A percentile compares a stretch with the other conserved stretches of the same genome.
Conservation (phyloP, 2,888 invertebrate species). For the Caenorhabditis angaria region DNA sequence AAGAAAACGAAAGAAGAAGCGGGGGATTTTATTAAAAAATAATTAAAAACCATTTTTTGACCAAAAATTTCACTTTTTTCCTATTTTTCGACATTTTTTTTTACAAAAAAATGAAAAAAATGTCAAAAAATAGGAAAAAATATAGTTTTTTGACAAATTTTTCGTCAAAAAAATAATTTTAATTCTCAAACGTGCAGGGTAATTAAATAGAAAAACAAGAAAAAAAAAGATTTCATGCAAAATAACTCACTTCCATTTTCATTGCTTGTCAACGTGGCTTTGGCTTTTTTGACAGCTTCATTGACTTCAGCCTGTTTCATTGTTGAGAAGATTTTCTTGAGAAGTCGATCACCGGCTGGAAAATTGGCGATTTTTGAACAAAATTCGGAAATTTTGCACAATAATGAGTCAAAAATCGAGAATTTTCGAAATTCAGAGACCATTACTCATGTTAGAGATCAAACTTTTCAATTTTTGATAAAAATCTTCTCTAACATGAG, state of each 20-base stretch:
- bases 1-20: background rate
- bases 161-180: background rate
- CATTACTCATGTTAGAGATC: too few species aligned
- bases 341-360: conserved; percentile 30
- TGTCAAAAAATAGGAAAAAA: too few species aligned
- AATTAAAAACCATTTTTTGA: too few species aligned
- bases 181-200: background rate
- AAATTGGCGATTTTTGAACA: background rate
- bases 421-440: too few species aligned
- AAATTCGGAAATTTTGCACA: too few species aligned
- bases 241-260: conserved; percentile 18
- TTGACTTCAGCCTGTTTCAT: conserved; percentile 17
- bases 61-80: too few species aligned
- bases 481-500: too few species aligned
- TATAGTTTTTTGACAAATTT: background rate
- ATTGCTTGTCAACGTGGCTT: conserved; percentile 11
- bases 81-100: too few species aligned
- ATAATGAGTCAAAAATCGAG: too few species aligned
- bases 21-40: too few species aligned
- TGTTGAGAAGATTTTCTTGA: conserved; percentile 20
- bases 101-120: too few species aligned
- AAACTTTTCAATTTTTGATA: too few species aligned
- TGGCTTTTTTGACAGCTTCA: conserved; percentile 9
- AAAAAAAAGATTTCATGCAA: background rate
- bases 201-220: background rate